Percentiles rank a stretch among this genome's conserved stretches.
These are phyloP conservation scores for Cryptophagus acutangulus DNA, from an alignment of 2,888 invertebrate genomes.

Conservation along the genomic window DNA sequence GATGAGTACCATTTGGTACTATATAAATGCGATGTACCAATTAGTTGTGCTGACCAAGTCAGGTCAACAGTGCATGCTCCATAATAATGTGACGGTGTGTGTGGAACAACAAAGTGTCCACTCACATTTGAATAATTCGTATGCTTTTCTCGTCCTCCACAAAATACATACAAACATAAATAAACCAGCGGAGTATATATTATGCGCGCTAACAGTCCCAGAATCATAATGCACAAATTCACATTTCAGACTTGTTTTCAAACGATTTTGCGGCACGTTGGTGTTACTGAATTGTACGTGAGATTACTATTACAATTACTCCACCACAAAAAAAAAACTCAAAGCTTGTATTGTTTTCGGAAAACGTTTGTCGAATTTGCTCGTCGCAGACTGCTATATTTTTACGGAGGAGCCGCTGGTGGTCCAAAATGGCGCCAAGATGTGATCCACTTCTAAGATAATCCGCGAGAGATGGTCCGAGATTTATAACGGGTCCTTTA, in stretches of 20 bases:
- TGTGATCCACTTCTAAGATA: constrained; percentile 41
- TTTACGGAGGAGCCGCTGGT: too few relatives aligned
- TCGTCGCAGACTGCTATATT: too few relatives aligned
- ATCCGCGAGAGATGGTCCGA: constrained; percentile 40
- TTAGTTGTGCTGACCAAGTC: too few relatives aligned
- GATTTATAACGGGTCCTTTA: constrained; percentile 40
- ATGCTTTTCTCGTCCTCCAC: constrained; percentile 25
- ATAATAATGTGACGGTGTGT: too few relatives aligned
- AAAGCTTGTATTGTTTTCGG: too few relatives aligned
- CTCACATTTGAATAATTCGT: constrained; percentile 30
- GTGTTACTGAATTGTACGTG: constrained; percentile 8
- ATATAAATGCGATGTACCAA: too few relatives aligned
- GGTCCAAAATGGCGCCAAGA: constrained; percentile 41
- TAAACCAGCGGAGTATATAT: background rate
- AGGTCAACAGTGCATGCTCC: too few relatives aligned
- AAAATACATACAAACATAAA: constrained; percentile 2
- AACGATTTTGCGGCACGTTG: constrained; percentile 4
- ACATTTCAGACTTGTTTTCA: constrained; percentile 4
- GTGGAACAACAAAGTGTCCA: too few relatives aligned
- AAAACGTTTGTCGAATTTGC: too few relatives aligned
- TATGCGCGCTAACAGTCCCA: background rate
- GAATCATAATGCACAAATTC: constrained; percentile 7
- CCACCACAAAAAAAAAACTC: too few relatives aligned
- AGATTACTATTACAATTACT: constrained; percentile 1
- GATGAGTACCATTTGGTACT: too few relatives aligned